These are phyloP conservation scores for Notodonta ziczac DNA, from an alignment of 2,888 invertebrate genomes.

Conservation along the genomic window DNA sequence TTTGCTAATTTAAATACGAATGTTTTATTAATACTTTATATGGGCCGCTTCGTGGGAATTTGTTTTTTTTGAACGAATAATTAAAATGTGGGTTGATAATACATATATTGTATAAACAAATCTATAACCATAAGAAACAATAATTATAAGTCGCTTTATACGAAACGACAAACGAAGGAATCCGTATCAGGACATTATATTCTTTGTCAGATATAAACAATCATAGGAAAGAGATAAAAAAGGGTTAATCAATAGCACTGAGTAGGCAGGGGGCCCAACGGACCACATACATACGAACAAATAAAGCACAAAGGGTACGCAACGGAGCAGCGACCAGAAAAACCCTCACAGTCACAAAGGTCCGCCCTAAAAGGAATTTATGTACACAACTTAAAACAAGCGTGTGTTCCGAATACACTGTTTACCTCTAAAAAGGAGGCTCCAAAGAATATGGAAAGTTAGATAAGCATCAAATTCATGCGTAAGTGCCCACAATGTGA, in stretches of 20 bases:
- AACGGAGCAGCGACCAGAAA: neutral
- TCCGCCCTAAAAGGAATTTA: slow-evolving; percentile 37
- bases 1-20: slow-evolving; percentile 24
- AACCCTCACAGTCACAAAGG: slow-evolving; percentile 12
- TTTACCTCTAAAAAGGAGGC: neutral
- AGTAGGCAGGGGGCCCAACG: neutral
- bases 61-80: neutral
- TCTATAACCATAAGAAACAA: too few species aligned
- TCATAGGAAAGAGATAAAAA: slow-evolving; percentile 2
- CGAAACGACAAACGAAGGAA: too few species aligned
- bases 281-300: neutral
- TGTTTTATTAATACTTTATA: slow-evolving; percentile 2
- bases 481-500: too few species aligned
- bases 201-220: slow-evolving; percentile 12
- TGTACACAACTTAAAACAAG: slow-evolving; percentile 31
- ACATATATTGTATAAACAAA: too few species aligned
- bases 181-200: neutral
- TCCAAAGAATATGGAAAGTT: neutral
- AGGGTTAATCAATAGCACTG: slow-evolving; percentile 3
- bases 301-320: slow-evolving; percentile 1
- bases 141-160: too few species aligned
- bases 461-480: neutral
- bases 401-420: slow-evolving; percentile 22
- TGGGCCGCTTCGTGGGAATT: neutral
- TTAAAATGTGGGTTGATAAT: neutral